These are phyloP conservation scores for Strix aluco DNA, from an alignment of 2,113 vertebrate species.

Conservation along the genomic window DNA sequence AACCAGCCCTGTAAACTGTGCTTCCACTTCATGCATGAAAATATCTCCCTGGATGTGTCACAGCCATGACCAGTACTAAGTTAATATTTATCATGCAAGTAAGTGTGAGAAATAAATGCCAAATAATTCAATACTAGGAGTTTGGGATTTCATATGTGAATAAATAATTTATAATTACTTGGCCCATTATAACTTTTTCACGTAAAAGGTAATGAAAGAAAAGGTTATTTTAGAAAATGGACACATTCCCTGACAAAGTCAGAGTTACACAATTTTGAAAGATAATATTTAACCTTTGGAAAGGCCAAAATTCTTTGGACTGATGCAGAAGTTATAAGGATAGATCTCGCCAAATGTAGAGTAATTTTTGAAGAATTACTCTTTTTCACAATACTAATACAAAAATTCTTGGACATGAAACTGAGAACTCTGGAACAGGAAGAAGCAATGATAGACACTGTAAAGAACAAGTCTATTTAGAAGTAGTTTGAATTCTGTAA, in stretches of 20 bases:
- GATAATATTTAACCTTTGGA: conserved; percentile 58
- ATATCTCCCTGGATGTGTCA: background rate
- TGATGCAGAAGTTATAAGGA: conserved; percentile 29
- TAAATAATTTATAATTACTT: background rate
- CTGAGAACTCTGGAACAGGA: conserved; percentile 29
- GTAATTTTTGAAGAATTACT: conserved; percentile 53
- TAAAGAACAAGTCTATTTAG: conserved; percentile 23
- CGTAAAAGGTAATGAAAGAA: background rate
- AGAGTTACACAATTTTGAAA: conserved; percentile 49
- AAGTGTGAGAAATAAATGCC: background rate
- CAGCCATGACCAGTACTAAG: background rate
- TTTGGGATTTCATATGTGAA: background rate
- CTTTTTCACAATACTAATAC: conserved; percentile 45
- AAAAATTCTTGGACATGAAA: conserved; percentile 46
- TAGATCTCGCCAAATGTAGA: conserved; percentile 22
- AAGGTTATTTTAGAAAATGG: conserved; percentile 13
- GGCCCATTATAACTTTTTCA: background rate
- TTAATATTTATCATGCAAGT: background rate
- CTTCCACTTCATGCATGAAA: background rate
- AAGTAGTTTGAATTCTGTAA: conserved; percentile 31
- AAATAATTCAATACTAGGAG: background rate
- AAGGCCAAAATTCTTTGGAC: conserved; percentile 54
- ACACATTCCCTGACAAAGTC: conserved; percentile 27
- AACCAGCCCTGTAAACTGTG: fast-evolving
- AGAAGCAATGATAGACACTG: conserved; percentile 33